These are phyloP conservation scores for Monomorium pharaonis DNA, from an alignment of 1,140 invertebrate genomes.

Conservation along the genomic window DNA sequence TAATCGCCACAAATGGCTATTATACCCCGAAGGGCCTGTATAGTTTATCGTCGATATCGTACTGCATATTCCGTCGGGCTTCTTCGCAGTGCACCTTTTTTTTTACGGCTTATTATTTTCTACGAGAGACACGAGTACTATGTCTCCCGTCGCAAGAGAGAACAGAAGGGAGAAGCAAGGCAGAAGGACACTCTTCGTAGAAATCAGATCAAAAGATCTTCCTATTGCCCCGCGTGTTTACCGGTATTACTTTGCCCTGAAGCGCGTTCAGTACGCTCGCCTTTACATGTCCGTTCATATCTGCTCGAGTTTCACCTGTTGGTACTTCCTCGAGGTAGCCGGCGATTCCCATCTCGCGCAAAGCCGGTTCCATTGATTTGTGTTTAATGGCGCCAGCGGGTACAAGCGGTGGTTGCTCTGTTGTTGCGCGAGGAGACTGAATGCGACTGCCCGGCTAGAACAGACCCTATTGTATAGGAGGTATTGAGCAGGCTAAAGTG, in stretches of 20 bases:
- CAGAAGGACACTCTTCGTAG: neutral
- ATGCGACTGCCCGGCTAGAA: constrained; percentile 33
- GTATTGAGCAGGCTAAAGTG: constrained; percentile 72
- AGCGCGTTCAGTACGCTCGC: neutral
- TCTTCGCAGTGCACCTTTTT: constrained; percentile 9
- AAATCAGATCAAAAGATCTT: constrained; percentile 10
- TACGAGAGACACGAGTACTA: neutral
- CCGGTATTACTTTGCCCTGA: neutral
- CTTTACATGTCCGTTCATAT: constrained; percentile 41
- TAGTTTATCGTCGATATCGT: constrained; percentile 4
- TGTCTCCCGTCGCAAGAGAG: neutral
- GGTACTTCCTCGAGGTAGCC: constrained; percentile 10
- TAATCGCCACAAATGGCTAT: constrained; percentile 64
- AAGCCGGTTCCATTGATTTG: constrained; percentile 42
- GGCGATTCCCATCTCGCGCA: constrained; percentile 29
- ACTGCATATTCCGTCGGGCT: neutral
- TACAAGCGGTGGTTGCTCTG: constrained; percentile 13
- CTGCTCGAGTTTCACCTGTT: constrained; percentile 48
- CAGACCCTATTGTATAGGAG: constrained; percentile 61
- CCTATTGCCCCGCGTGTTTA: constrained; percentile 5
- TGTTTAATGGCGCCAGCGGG: constrained; percentile 43
- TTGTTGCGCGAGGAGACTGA: constrained; percentile 43
- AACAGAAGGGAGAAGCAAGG: neutral
- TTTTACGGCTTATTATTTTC: constrained; percentile 13
- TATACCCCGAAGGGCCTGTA: constrained; percentile 48